Evolutionary conservation across 2,113 vertebrate species (phyloP).

Genomic region (Tringa solitaria): DNA sequence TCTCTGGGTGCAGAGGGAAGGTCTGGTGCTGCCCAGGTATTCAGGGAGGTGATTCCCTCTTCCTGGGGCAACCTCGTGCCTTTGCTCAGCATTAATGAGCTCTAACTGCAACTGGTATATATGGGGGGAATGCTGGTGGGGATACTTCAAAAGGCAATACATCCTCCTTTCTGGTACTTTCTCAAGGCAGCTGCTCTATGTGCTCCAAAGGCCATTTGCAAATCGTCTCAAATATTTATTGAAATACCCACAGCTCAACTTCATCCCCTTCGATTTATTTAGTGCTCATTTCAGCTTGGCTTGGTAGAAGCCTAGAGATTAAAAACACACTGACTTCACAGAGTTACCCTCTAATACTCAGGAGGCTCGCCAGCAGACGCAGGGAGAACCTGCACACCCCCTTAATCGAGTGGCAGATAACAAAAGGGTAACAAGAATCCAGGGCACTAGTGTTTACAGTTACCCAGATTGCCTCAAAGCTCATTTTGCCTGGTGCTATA

Average conservation of each 20-base stretch:
- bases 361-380: not conserved
- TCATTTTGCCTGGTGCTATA: not conserved
- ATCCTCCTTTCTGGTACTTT: not conserved
- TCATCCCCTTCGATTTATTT: not conserved
- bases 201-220: not conserved
- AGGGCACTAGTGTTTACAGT: not conserved
- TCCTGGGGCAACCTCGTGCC: accelerated
- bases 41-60: not conserved
- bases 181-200: not conserved
- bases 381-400: not conserved
- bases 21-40: not conserved
- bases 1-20: not conserved
- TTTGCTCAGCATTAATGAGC: not conserved
- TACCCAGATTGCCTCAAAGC: not conserved
- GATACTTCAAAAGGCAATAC: not conserved
- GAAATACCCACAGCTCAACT: not conserved
- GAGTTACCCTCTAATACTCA: not conserved
- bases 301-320: not conserved
- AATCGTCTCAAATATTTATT: not conserved
- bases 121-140: not conserved
- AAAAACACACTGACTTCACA: not conserved
- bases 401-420: not conserved
- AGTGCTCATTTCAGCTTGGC: not conserved
- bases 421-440: not conserved
- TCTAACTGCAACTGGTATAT: not conserved